Conservation (phyloP, 2,888 invertebrate genomes). For the Luffia ferchaultella region DNA sequence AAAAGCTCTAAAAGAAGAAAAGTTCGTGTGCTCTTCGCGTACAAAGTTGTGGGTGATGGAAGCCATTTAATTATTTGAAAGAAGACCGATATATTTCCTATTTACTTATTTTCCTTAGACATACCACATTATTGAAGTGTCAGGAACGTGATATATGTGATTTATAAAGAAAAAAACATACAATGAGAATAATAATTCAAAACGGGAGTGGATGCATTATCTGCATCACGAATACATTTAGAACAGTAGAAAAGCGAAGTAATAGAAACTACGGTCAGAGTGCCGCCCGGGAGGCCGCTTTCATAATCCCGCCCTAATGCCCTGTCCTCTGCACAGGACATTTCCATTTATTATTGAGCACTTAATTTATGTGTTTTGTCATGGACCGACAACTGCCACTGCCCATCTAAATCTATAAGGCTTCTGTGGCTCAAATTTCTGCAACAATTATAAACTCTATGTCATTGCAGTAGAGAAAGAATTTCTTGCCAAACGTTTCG, state of each 20-base stretch:
- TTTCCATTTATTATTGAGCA: constrained; percentile 69
- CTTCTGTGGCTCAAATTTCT: constrained; percentile 5
- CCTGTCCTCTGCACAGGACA: constrained; percentile 66
- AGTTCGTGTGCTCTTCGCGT: no score
- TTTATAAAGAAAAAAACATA: no score
- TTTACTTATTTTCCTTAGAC: no score
- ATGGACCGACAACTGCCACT: constrained; percentile 57
- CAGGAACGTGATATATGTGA: no score
- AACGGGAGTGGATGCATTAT: no score
- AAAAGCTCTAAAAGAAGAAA: no score
- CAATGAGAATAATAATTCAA: no score
- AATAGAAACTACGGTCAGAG: constrained; percentile 5
- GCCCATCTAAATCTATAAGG: not conserved
- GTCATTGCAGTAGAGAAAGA: not conserved
- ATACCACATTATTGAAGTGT: no score
- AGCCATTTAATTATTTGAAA: no score
- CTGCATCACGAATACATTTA: no score
- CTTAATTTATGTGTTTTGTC: constrained; percentile 69
- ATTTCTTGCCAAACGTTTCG: not conserved
- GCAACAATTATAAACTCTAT: not conserved
- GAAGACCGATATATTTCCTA: no score
- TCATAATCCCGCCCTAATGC: constrained; percentile 66
- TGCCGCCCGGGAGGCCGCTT: constrained; percentile 39
- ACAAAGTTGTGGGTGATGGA: no score
- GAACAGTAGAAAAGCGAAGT: constrained; percentile 21